Evolutionary conservation across 2,888 invertebrate species (phyloP), one percentile per base, ranked within the genome.

Genomic region (Caenorhabditis virilis): DNA sequence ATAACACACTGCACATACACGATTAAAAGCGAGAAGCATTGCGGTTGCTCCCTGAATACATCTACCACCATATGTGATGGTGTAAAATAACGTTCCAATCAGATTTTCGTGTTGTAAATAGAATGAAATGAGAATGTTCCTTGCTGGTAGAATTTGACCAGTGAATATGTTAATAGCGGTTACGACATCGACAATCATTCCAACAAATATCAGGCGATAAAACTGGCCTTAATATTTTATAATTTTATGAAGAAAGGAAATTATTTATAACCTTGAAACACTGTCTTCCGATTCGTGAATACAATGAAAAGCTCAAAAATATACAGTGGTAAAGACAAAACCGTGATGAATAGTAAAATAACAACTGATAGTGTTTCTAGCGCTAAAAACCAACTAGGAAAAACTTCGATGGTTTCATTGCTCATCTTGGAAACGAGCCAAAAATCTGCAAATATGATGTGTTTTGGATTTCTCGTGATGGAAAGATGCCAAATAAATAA

Each of bases 171-270:
- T 61, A 20, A 55, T 18, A 7, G 50, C 61, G 0, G 61, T 54
- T 16, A 46, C 35, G 22, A 61, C 42, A 38, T 61, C 61, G 6
- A 55, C 55, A 13, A 55, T 20, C 6, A 61, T 55, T 3, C 61
- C 61, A 39, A 55, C 25, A 11, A 61, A 61, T 51, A 61, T 55
- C 7, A 61, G 27, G 11, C 55, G 61, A 39, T 61, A 61, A 20
- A 61, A 61, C 1, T 53, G 61, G 3, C 55, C 61, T 59, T 42
- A 35, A 49, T 27, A 15, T 25, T 20, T 38, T 27, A n/a, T n/a
- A n/a, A n/a, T n/a, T n/a, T n/a, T n/a, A n/a, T 33, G 4, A 33
- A 4, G n/a, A 30, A 22, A 42, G 20, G 5, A n/a, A 7, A 3
- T 13, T 16, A 30, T 27, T 4, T 39, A 18, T 16, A 11, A 59